phyloP scores from a whole-genome alignment of 2,888 invertebrate species.

The Apocheima hispidaria region DNA sequence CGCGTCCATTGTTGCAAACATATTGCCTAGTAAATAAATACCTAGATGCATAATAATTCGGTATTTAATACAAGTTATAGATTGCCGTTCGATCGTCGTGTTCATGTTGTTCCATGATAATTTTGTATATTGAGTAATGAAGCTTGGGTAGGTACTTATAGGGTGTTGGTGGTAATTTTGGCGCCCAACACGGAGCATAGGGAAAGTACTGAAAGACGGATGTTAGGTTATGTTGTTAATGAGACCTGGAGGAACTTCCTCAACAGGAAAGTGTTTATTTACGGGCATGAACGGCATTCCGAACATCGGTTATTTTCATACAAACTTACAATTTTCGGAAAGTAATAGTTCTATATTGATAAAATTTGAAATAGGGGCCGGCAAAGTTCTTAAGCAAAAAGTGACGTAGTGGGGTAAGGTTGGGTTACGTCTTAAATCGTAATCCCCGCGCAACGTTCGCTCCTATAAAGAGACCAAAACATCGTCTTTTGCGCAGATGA shows the following conservation, averaged over 20 bases:
- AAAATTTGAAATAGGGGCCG: too few species aligned
- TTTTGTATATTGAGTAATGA: conserved; percentile 43
- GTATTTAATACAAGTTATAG: conserved; percentile 13
- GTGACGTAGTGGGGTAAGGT: too few species aligned
- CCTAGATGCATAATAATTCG: conserved; percentile 1
- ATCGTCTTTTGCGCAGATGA: too few species aligned
- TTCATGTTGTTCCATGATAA: conserved; percentile 44
- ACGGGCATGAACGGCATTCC: too few species aligned
- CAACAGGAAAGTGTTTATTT: not conserved
- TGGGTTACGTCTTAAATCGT: too few species aligned
- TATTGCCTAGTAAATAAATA: conserved; percentile 2
- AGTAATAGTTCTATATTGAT: too few species aligned
- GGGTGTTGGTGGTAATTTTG: conserved; percentile 36
- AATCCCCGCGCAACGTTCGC: too few species aligned
- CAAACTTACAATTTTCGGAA: not conserved
- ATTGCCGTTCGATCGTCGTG: conserved; percentile 44
- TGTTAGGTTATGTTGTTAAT: conserved; percentile 33
- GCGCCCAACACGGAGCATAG: conserved; percentile 44
- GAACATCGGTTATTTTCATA: not conserved
- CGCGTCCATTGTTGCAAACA: conserved; percentile 27
- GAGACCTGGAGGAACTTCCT: conserved; percentile 33
- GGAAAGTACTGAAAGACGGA: not conserved
- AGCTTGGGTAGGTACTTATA: conserved; percentile 18
- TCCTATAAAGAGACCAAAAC: too few species aligned
- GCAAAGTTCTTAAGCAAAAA: too few species aligned